A percentile compares a stretch with the other conserved stretches of the same genome.
These are phyloP conservation scores for Drosophila truncata DNA, from an alignment of 1,140 invertebrate species.

Conservation along the genomic window DNA sequence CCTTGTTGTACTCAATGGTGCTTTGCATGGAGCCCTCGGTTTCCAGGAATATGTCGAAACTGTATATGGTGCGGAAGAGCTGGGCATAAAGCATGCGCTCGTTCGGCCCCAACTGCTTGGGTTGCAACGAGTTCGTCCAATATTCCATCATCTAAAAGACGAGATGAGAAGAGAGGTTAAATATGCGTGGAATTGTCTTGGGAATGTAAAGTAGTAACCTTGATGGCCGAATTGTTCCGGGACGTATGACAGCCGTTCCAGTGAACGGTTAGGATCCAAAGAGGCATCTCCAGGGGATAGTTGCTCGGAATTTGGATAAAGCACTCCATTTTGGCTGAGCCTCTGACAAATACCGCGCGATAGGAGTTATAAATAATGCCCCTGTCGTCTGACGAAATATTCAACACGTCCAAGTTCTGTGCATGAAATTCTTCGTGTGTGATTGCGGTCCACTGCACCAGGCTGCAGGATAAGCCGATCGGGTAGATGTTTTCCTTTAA, in stretches of 20 bases:
- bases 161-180: neutral
- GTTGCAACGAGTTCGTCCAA: conserved; percentile 88
- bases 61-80: conserved; percentile 91
- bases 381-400: conserved; percentile 87
- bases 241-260: conserved; percentile 90
- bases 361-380: conserved; percentile 89
- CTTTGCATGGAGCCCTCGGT: conserved; percentile 87
- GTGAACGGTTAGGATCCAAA: conserved; percentile 90
- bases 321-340: conserved; percentile 91
- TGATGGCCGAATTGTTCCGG: conserved; percentile 89
- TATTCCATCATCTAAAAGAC: conserved; percentile 89
- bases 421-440: conserved; percentile 89
- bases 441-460: conserved; percentile 90
- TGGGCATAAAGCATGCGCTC: conserved; percentile 89
- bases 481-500: conserved; percentile 82
- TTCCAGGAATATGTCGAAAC: conserved; percentile 95
- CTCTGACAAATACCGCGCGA: conserved; percentile 89
- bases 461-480: conserved; percentile 86
- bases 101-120: conserved; percentile 65
- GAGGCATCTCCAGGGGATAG: conserved; percentile 91
- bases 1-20: conserved; percentile 87
- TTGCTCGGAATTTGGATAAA: conserved; percentile 92
- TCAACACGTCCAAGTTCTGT: conserved; percentile 86
- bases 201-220: conserved; percentile 85
- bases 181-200: neutral